phyloP scores from a whole-genome alignment of 2,888 invertebrate species.

The Bursaphelenchus okinawaensis region DNA sequence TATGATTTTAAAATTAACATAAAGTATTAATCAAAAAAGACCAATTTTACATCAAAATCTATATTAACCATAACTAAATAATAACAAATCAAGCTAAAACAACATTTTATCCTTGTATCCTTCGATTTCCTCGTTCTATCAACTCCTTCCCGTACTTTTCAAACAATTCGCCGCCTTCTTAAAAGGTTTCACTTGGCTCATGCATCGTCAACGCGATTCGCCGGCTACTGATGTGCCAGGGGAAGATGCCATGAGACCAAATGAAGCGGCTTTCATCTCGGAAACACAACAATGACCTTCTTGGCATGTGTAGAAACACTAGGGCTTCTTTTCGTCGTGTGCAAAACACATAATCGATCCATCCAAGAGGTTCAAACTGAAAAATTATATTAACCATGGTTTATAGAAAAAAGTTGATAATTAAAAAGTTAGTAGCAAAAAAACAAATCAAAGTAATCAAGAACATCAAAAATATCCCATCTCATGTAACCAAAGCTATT shows the following conservation, averaged over 20 bases:
- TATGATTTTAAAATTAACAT: too few species aligned
- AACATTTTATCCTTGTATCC: slow-evolving; percentile 17
- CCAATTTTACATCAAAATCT: not conserved
- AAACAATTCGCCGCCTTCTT: slow-evolving; percentile 45
- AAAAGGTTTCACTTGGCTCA: slow-evolving; percentile 63
- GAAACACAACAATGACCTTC: slow-evolving; percentile 77
- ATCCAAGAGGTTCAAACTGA: slow-evolving; percentile 48
- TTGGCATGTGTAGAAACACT: slow-evolving; percentile 77
- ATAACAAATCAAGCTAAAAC: not conserved
- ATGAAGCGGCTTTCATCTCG: slow-evolving; percentile 75
- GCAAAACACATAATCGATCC: slow-evolving; percentile 50
- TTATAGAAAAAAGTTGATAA: too few species aligned
- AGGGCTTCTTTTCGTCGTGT: slow-evolving; percentile 37
- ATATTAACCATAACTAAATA: not conserved
- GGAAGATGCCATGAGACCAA: slow-evolving; percentile 84
- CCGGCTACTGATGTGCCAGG: slow-evolving; percentile 73
- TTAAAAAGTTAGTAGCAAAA: too few species aligned
- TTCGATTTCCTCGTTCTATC: slow-evolving; percentile 38
- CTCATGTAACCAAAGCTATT: too few species aligned
- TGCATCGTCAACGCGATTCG: slow-evolving; percentile 89
- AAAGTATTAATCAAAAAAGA: not conserved
- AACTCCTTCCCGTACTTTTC: slow-evolving; percentile 52
- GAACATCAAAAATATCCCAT: too few species aligned
- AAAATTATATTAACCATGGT: too few species aligned
- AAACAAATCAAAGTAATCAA: too few species aligned